Conservation (phyloP, 2,888 invertebrate genomes). For the Acanthosepion lycidas region DNA sequence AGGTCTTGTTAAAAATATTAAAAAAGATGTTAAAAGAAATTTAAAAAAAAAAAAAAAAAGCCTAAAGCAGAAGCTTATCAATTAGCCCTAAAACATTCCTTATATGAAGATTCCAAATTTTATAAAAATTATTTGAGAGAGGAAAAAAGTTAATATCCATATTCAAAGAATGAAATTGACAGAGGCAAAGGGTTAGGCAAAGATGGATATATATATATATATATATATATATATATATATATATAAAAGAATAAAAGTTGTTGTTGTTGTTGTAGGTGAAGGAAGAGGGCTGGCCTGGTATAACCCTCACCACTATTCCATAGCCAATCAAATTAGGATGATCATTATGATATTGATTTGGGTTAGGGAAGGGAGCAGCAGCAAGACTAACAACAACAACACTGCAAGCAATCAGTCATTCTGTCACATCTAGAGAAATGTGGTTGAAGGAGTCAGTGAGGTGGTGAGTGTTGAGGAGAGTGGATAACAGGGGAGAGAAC, state of each 20-base stretch:
- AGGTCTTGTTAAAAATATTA: neutral
- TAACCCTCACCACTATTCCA: neutral
- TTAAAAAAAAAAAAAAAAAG: too few relatives aligned
- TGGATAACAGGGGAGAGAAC: neutral
- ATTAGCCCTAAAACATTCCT: neutral
- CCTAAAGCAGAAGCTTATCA: neutral
- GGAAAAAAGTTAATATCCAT: neutral
- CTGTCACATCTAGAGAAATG: constrained; percentile 43
- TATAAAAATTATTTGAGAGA: constrained; percentile 12
- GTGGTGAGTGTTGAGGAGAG: neutral
- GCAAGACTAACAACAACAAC: neutral
- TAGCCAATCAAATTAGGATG: neutral
- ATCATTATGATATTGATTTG: neutral
- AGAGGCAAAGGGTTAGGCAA: neutral
- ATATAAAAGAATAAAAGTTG: neutral
- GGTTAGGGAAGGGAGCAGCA: neutral
- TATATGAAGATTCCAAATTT: neutral
- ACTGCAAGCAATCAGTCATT: constrained; percentile 40
- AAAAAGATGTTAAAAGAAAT: neutral
- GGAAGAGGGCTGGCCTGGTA: neutral
- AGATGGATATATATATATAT: neutral
- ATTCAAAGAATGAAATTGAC: neutral
- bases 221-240: neutral
- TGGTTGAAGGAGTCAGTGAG: constrained; percentile 4
- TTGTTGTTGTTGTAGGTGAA: neutral